phyloP scores from a whole-genome alignment of 2,888 invertebrate genomes.

The Lasioglossum marginatum region DNA sequence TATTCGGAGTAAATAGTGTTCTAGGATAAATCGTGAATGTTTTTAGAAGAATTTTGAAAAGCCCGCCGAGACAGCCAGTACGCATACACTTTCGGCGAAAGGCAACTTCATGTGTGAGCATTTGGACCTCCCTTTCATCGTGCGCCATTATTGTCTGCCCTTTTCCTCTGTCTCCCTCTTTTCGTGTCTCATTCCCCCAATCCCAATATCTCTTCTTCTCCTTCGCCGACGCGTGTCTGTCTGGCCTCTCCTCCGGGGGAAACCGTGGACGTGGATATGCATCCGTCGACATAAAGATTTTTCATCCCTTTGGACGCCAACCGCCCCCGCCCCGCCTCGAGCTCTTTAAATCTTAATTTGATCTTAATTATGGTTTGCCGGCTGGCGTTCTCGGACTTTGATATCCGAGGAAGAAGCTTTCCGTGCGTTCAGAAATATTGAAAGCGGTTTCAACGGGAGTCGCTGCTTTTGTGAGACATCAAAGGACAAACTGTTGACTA shows the following conservation, averaged over 20 bases:
- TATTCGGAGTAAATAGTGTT: background rate
- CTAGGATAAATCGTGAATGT: background rate
- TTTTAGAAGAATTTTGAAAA: conserved; percentile 18
- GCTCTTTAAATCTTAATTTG: conserved; percentile 42
- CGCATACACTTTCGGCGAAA: conserved; percentile 14
- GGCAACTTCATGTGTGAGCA: conserved; percentile 30
- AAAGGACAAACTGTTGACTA: background rate
- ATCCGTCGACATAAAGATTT: conserved; percentile 57
- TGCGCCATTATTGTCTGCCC: conserved; percentile 69
- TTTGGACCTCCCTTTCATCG: conserved; percentile 67
- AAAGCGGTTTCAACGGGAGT: background rate
- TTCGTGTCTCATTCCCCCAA: conserved; percentile 36
- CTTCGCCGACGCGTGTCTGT: conserved; percentile 56
- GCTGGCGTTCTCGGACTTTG: conserved; percentile 19
- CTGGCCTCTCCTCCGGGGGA: conserved; percentile 52
- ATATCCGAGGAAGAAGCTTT: background rate
- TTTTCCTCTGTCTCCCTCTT: conserved; percentile 54
- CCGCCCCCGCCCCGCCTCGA: background rate
- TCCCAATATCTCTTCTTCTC: conserved; percentile 52
- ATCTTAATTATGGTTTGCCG: conserved; percentile 50
- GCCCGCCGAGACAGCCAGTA: conserved; percentile 13
- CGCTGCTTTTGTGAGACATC: background rate
- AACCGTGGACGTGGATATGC: conserved; percentile 56
- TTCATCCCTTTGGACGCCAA: conserved; percentile 28
- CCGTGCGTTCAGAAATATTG: background rate